Percentiles rank a stretch among this genome's conserved stretches.
These are phyloP conservation scores for Ciconia maguari DNA, from an alignment of 2,113 vertebrate species.

Conservation along the genomic window DNA sequence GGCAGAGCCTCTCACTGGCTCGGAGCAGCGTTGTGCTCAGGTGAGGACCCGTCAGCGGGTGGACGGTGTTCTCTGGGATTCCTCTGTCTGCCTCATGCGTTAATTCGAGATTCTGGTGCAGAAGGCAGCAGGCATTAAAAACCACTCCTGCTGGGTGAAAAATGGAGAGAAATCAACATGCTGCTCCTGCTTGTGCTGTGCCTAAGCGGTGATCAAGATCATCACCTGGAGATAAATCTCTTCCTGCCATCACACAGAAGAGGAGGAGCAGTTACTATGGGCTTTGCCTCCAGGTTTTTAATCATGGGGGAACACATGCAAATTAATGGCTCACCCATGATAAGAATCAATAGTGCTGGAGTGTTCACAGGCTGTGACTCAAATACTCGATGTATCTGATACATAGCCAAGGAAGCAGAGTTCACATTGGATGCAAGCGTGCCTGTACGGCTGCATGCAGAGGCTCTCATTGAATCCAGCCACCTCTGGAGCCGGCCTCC, in stretches of 20 bases:
- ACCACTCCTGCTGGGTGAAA: neutral
- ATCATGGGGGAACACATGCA: neutral
- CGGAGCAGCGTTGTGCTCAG: rapidly evolving
- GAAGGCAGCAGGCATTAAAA: neutral
- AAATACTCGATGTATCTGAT: neutral
- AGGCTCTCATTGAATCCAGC: neutral
- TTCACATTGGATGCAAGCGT: rapidly evolving
- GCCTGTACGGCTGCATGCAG: rapidly evolving
- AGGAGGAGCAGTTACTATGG: neutral
- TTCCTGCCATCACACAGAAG: neutral
- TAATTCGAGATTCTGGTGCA: neutral
- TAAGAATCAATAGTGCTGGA: neutral
- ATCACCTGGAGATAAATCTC: constrained; percentile 36
- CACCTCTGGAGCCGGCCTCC: neutral
- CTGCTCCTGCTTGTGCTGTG: neutral
- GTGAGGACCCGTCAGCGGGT: neutral
- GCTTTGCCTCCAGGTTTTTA: neutral
- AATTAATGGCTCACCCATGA: neutral
- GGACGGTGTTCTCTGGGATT: neutral
- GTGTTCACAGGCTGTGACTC: neutral
- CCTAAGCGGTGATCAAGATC: constrained; percentile 12
- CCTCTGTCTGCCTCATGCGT: neutral
- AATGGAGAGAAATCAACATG: constrained; percentile 8
- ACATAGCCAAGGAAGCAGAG: neutral
- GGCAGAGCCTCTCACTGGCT: neutral